phyloP scores from a whole-genome alignment of 2,113 vertebrate species.

The Cololabis saira region DNA sequence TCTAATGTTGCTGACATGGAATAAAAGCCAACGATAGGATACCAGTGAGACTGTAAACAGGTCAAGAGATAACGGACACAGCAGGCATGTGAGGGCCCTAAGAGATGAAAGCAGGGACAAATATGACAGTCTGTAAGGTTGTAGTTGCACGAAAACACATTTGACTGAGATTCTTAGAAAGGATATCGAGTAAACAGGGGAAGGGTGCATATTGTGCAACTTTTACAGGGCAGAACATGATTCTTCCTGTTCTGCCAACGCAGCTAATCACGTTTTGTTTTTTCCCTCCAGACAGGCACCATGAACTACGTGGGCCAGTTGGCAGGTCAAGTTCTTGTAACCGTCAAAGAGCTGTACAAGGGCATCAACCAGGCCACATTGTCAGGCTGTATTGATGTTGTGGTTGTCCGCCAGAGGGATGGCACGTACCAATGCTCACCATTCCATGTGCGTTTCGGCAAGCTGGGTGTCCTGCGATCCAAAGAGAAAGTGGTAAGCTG shows the following conservation, averaged over 20 bases:
- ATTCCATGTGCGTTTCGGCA: constrained; percentile 97
- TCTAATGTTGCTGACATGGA: constrained; percentile 37
- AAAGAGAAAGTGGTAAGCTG: constrained; percentile 97
- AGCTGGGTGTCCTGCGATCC: constrained; percentile 94
- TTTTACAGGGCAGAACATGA: no score
- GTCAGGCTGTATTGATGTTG: constrained; percentile 96
- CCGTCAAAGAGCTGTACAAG: constrained; percentile 96
- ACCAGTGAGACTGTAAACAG: constrained; percentile 22
- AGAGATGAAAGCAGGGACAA: constrained; percentile 10
- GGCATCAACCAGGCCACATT: constrained; percentile 97
- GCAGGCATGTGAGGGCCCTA: background rate
- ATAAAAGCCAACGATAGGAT: constrained; percentile 32
- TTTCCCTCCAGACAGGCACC: constrained; percentile 84
- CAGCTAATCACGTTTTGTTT: background rate
- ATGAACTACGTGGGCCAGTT: constrained; percentile 99
- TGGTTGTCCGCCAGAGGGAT: constrained; percentile 93
- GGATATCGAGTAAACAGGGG: no score
- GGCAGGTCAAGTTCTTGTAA: constrained; percentile 96
- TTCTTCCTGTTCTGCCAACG: background rate
- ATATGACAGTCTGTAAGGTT: background rate
- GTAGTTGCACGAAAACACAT: no score
- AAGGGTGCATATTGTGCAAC: no score
- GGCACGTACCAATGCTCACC: constrained; percentile 95
- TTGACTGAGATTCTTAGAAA: no score
- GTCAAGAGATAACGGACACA: constrained; percentile 40